Conservation (phyloP, 2,113 vertebrate genomes). For the Pseudopodoces humilis region DNA sequence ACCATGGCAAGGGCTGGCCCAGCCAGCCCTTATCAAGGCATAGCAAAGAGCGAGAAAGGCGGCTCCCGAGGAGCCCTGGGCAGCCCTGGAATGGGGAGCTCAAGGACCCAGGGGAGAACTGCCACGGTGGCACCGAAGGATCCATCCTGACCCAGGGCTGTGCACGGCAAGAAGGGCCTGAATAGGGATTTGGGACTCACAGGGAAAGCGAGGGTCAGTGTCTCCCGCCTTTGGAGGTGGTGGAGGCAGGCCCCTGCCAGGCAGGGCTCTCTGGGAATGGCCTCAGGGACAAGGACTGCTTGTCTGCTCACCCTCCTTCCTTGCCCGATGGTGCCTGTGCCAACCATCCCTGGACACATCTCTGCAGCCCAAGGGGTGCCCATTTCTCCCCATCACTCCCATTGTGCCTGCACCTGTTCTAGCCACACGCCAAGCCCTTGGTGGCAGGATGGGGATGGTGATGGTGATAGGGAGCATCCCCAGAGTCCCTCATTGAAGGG, state of each 20-base stretch:
- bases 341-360: neutral
- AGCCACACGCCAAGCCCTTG: neutral
- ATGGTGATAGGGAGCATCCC: accelerated
- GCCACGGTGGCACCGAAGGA: accelerated
- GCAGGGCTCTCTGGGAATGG: neutral
- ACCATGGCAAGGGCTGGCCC: neutral
- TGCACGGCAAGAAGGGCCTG: accelerated
- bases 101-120: neutral
- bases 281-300: neutral
- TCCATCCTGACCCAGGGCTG: accelerated
- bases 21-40: neutral
- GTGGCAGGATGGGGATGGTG: neutral
- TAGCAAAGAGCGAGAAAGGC: neutral
- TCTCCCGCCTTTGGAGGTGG: neutral
- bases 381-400: accelerated
- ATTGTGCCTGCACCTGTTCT: neutral
- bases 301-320: neutral
- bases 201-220: neutral
- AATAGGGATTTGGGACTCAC: neutral
- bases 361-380: neutral
- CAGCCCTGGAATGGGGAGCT: neutral
- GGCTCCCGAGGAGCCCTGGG: neutral
- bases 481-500: neutral
- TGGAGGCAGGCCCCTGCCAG: neutral
- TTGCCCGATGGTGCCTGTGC: neutral